Conservation (phyloP, 92 coral and sea anemone species). For the Blastomussa wellsi region DNA sequence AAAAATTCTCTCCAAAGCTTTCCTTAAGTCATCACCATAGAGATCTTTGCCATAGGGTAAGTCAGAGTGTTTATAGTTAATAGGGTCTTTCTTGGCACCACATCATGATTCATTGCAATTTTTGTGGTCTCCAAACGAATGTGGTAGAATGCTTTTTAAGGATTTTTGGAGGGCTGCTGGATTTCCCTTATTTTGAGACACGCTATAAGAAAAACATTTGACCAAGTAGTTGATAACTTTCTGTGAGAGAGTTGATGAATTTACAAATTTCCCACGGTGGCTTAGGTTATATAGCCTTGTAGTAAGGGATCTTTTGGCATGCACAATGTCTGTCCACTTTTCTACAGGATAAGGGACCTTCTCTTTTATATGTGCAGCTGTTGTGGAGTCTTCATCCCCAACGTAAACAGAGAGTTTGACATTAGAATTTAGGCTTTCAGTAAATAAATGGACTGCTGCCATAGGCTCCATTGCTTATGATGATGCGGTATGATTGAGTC, state of each 20-base stretch:
- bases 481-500: slow-evolving; percentile 45
- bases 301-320: slow-evolving; percentile 57
- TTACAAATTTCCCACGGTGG: slow-evolving; percentile 44
- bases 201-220: slow-evolving; percentile 34
- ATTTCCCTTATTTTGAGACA: slow-evolving; percentile 45
- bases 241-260: slow-evolving; percentile 49
- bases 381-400: slow-evolving; percentile 68
- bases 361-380: slow-evolving; percentile 44
- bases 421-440: slow-evolving; percentile 19
- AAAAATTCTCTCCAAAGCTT: background rate
- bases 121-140: slow-evolving; percentile 43
- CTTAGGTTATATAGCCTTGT: slow-evolving; percentile 57
- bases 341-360: slow-evolving; percentile 62
- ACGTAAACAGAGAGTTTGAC: slow-evolving; percentile 47
- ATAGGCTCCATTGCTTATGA: slow-evolving; percentile 65
- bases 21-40: slow-evolving; percentile 5
- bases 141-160: slow-evolving; percentile 34
- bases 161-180: slow-evolving; percentile 24
- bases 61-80: slow-evolving; percentile 29
- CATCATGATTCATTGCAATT: slow-evolving; percentile 30
- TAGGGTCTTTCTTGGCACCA: slow-evolving; percentile 24
- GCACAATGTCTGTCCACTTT: slow-evolving; percentile 60
- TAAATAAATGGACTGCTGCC: slow-evolving; percentile 49
- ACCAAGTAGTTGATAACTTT: slow-evolving; percentile 39
- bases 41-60: slow-evolving; percentile 43